phyloP scores from a whole-genome alignment of 2,113 vertebrate species.

The Bujurquina vittata region DNA sequence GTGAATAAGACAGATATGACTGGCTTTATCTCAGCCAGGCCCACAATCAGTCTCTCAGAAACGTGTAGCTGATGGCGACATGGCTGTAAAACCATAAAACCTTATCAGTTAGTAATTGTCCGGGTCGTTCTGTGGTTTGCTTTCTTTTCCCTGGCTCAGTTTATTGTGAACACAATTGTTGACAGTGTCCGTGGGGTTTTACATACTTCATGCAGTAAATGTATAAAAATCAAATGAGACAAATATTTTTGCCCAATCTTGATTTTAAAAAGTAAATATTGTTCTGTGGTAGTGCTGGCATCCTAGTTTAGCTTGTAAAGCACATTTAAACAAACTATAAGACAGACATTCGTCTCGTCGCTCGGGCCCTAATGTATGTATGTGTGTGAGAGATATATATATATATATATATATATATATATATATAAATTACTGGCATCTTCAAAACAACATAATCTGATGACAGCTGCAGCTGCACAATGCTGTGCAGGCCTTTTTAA shows the following conservation, averaged over 20 bases:
- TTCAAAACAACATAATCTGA: no score
- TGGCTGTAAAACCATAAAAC: slow-evolving; percentile 58
- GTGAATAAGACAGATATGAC: slow-evolving; percentile 19
- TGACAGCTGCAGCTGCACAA: no score
- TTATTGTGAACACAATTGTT: slow-evolving; percentile 22
- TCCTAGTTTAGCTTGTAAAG: background rate
- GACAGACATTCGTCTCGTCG: no score
- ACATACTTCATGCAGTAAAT: slow-evolving; percentile 12
- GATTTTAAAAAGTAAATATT: background rate
- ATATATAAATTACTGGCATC: no score
- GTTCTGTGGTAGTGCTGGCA: background rate
- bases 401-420: no score
- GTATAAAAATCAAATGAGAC: background rate
- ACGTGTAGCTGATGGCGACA: slow-evolving; percentile 11
- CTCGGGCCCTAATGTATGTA: no score
- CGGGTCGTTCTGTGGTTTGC: slow-evolving; percentile 14
- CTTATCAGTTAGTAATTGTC: slow-evolving; percentile 37
- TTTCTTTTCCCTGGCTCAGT: background rate
- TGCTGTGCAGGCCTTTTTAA: no score
- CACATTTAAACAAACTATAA: background rate
- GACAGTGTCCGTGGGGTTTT: background rate
- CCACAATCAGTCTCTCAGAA: background rate
- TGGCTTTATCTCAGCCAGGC: slow-evolving; percentile 5
- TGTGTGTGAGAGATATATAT: no score
- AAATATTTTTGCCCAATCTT: background rate